These are phyloP conservation scores for Ophion ventricosus DNA, from an alignment of 2,888 invertebrate genomes.

Conservation along the genomic window DNA sequence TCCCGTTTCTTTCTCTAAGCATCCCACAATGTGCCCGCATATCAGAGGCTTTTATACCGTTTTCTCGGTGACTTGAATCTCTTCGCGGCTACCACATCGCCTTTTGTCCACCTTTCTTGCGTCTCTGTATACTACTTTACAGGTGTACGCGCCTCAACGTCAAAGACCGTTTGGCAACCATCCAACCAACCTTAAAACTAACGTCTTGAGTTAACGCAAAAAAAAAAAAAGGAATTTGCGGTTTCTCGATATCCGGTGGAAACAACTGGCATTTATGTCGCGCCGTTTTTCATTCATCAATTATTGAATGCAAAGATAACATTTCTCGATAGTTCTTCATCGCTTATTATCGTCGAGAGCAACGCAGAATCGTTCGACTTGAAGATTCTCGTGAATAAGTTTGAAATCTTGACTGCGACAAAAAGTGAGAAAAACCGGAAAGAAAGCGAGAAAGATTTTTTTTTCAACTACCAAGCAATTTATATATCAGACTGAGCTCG, in stretches of 20 bases:
- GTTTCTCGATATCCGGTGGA: conserved; percentile 25
- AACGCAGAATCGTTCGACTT: neutral
- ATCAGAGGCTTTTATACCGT: conserved; percentile 31
- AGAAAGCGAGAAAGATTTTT: conserved; percentile 57
- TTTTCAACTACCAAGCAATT: neutral
- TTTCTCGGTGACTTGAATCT: conserved; percentile 44
- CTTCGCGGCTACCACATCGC: conserved; percentile 6
- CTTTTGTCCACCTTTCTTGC: conserved; percentile 31
- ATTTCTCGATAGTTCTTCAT: neutral
- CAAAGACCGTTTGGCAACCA: conserved; percentile 44
- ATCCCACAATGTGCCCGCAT: conserved; percentile 50
- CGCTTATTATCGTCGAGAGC: neutral
- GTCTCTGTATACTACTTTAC: conserved; percentile 11
- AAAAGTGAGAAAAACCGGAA: conserved; percentile 37
- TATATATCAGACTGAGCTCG: conserved; percentile 1
- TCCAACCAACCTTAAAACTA: conserved; percentile 50
- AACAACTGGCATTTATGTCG: neutral
- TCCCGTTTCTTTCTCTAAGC: conserved; percentile 34
- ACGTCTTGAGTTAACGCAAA: neutral
- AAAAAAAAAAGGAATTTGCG: conserved; percentile 8
- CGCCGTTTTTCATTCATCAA: neutral
- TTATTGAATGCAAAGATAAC: neutral
- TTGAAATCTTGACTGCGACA: conserved; percentile 15
- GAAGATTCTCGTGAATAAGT: conserved; percentile 38
- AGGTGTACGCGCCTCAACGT: conserved; percentile 34